Evolutionary conservation across 2,113 vertebrate species (phyloP).

Genomic region (Antechinus flavipes): DNA sequence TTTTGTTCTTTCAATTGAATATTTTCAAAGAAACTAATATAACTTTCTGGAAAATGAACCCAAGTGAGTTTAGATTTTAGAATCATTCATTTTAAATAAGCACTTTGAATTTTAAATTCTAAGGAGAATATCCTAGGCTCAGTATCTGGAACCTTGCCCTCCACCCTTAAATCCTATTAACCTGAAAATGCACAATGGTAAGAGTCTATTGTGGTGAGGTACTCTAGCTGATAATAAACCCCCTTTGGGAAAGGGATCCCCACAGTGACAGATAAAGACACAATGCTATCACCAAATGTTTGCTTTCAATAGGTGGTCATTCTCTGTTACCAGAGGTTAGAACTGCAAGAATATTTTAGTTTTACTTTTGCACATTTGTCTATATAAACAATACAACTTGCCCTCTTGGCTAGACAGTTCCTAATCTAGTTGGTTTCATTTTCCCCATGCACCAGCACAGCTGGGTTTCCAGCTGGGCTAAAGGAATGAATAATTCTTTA

Average conservation of each 20-base stretch:
- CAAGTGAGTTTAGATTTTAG: neutral
- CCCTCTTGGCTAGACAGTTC: slow-evolving; percentile 61
- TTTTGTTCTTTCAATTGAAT: slow-evolving; percentile 44
- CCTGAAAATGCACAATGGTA: slow-evolving; percentile 62
- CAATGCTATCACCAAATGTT: slow-evolving; percentile 47
- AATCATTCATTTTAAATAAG: neutral
- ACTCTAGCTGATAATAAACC: slow-evolving; percentile 61
- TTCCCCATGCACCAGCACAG: slow-evolving; percentile 73
- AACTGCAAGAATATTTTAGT: slow-evolving; percentile 50
- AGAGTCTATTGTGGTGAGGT: slow-evolving; percentile 59
- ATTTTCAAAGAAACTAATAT: neutral
- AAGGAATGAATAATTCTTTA: slow-evolving; percentile 73
- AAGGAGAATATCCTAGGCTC: neutral
- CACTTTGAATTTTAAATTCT: neutral
- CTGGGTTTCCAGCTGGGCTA: slow-evolving; percentile 79
- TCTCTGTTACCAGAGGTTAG: slow-evolving; percentile 19
- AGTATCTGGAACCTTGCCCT: slow-evolving; percentile 41
- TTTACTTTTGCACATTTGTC: slow-evolving; percentile 57
- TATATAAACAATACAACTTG: neutral
- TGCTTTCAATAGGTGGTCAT: slow-evolving; percentile 35
- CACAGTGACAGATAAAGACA: slow-evolving; percentile 65
- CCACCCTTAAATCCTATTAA: slow-evolving; percentile 62
- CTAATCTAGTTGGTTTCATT: slow-evolving; percentile 74
- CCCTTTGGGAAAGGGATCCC: slow-evolving; percentile 48
- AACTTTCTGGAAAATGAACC: neutral